Evolutionary conservation across 2,888 invertebrate species (phyloP), one percentile per base, ranked within the genome.

Genomic region (Dendrolimus pini): DNA sequence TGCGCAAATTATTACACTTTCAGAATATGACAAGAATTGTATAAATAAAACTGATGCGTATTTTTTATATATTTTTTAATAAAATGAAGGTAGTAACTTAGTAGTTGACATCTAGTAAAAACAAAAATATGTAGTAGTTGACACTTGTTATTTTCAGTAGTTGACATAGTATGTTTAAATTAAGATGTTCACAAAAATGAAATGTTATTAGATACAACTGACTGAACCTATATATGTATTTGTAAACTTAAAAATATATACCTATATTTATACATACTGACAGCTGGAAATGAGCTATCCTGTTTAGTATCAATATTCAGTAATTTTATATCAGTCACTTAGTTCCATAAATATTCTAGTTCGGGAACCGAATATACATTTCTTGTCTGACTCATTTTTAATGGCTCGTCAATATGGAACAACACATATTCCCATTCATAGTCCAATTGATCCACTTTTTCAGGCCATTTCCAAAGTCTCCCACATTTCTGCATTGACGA

Each of bases 331-430:
- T 42, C 42, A 42, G 42, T 56, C 55, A 57, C 41, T 56, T 58
- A 59, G 55, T 59, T 56, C 58, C 56, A 61, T 59, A 61, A 58
- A 58, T 53, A 59, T 53, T 59, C 59, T 58, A 61, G 41, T 56
- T 61, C 59, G 47, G 58, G 61, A 47, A 59, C 59, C 30, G 57
- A 59, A 56, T 59, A 57, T 41, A 59, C 61, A 59, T 61, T 59
- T 58, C 59, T 59, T 42, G 59, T 61, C 55, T 59, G 55, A 59
- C 59, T 61, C 58, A 58, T 61, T 58, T 61, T 61, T 59, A 58
- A 56, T 56, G 61, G 61, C 56, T 61, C 58, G 41, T 61, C 52
- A 13, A 61, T 61, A 58, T 61, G 61, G 52, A 42, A 58, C 60
- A 57, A 60, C 54, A 58, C 58, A 61, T 61, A 58, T 55, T 61